Percentiles rank a stretch among this genome's conserved stretches.
Conservation (phyloP, 2,797 vertebrate species). For the Melanotaenia maccullochi region DNA sequence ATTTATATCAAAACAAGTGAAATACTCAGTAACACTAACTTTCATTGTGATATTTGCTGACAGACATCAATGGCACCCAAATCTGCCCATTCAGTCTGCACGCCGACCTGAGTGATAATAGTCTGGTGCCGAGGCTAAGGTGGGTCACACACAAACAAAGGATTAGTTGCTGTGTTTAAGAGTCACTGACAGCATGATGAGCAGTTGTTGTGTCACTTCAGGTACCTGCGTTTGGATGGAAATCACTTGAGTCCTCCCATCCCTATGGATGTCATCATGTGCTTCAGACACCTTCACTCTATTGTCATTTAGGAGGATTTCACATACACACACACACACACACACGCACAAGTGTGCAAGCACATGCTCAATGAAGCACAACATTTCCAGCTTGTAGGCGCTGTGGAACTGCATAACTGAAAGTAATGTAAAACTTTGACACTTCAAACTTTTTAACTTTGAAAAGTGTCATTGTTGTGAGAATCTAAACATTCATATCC, state of each 20-base stretch:
- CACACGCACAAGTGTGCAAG: conserved; percentile 12
- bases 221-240: conserved; percentile 94
- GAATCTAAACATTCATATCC: conserved; percentile 17
- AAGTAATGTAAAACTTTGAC: conserved; percentile 28
- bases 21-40: background rate
- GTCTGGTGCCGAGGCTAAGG: conserved; percentile 86
- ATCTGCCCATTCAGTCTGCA: conserved; percentile 85
- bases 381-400: conserved; percentile 17
- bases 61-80: conserved; percentile 93
- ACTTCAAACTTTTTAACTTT: conserved; percentile 13
- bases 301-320: conserved; percentile 87
- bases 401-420: conserved; percentile 21
- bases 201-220: conserved; percentile 38
- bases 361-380: conserved; percentile 15
- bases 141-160: conserved; percentile 21
- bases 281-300: conserved; percentile 93
- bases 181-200: background rate
- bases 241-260: conserved; percentile 92
- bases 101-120: conserved; percentile 75
- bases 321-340: conserved; percentile 6
- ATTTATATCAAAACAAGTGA: background rate
- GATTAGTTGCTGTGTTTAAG: background rate
- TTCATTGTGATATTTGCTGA: conserved; percentile 29
- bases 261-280: conserved; percentile 94
- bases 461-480: conserved; percentile 39